These are phyloP conservation scores for Phoxinus dragarum DNA, from an alignment of 2,797 vertebrate species.

Conservation along the genomic window DNA sequence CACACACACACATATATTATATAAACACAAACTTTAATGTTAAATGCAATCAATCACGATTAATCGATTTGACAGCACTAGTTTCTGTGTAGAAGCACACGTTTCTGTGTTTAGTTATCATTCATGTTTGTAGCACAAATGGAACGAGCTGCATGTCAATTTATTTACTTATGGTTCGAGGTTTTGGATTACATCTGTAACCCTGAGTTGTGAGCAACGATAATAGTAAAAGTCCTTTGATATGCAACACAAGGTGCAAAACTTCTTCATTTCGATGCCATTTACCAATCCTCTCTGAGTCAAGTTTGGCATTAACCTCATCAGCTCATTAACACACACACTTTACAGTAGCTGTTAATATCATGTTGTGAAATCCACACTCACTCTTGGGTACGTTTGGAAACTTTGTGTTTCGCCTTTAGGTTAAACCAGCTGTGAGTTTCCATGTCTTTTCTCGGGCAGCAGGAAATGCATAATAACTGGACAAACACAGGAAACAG, in stretches of 20 bases:
- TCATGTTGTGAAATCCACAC: neutral
- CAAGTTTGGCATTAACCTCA: neutral
- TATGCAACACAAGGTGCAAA: neutral
- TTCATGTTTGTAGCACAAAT: neutral
- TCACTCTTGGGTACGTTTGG: neutral
- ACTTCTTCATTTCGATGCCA: neutral
- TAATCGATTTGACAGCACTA: too few relatives aligned
- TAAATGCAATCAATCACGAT: too few relatives aligned
- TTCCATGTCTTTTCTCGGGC: constrained; percentile 52
- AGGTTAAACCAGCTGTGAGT: constrained; percentile 47
- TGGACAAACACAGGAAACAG: constrained; percentile 86
- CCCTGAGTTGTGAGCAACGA: neutral
- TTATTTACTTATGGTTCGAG: neutral
- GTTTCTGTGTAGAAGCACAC: too few relatives aligned
- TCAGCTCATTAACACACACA: neutral
- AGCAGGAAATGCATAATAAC: constrained; percentile 80
- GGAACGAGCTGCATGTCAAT: neutral
- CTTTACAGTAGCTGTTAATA: neutral
- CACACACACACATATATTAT: too few relatives aligned
- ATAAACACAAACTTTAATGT: too few relatives aligned
- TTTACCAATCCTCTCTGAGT: constrained; percentile 3
- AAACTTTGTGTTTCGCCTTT: constrained; percentile 33
- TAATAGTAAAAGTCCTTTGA: too few relatives aligned
- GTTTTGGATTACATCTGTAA: neutral
- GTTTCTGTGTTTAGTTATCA: neutral